Conservation (phyloP, 2,888 invertebrate genomes). For the Trichogramma dendrolimi region DNA sequence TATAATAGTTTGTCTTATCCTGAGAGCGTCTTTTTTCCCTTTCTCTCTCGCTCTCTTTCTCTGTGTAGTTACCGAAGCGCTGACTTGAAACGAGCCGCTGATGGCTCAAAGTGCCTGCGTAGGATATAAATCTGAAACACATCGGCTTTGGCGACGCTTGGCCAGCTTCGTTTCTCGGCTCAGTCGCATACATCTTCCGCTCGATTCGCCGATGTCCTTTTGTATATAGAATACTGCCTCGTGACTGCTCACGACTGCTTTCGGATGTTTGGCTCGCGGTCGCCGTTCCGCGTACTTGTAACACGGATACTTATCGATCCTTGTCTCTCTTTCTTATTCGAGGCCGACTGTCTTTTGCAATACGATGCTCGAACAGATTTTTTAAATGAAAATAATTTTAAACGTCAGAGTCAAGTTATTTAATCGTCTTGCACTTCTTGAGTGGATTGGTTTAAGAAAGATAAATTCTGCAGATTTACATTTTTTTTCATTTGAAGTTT, state of each 20-base stretch:
- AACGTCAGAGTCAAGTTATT: too few species aligned
- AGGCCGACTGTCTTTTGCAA: neutral
- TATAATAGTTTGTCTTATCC: neutral
- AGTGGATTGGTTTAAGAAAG: too few species aligned
- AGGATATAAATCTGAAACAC: conserved; percentile 49
- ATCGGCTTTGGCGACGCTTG: conserved; percentile 22
- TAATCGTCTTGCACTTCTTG: too few species aligned
- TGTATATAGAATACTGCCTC: too few species aligned
- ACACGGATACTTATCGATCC: neutral
- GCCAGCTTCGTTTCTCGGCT: conserved; percentile 41
- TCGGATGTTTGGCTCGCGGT: neutral
- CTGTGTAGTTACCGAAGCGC: conserved; percentile 30
- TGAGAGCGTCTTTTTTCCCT: too few species aligned
- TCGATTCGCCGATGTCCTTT: neutral
- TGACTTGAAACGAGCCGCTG: conserved; percentile 53
- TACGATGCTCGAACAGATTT: too few species aligned
- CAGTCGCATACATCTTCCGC: neutral
- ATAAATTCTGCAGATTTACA: too few species aligned
- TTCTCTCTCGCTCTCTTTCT: conserved; percentile 20
- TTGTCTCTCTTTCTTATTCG: neutral
- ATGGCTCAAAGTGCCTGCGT: conserved; percentile 51
- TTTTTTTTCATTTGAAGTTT: too few species aligned
- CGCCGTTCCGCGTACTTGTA: neutral
- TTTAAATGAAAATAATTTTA: too few species aligned
- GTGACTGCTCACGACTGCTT: neutral